Percentiles rank a stretch among this genome's conserved stretches.
phyloP scores from a whole-genome alignment of 2,797 vertebrate species.

The Moxostoma hubbsi region DNA sequence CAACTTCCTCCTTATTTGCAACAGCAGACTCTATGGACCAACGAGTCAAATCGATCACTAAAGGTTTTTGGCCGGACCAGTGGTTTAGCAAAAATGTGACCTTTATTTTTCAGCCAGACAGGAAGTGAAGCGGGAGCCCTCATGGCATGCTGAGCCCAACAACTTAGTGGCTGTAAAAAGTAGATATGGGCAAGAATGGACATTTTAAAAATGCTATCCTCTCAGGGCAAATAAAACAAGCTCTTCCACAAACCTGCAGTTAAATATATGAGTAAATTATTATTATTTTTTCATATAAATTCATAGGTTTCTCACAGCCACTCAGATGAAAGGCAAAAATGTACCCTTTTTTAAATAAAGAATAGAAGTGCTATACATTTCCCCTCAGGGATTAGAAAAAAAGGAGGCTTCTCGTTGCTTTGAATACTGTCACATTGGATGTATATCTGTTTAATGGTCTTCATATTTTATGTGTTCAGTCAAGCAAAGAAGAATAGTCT shows the following conservation, averaged over 20 bases:
- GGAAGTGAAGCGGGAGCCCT: constrained; percentile 14
- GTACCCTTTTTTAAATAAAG: too few relatives aligned
- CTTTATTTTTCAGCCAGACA: constrained; percentile 67
- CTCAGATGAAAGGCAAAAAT: too few relatives aligned
- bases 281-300: too few relatives aligned
- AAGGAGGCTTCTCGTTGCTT: background rate
- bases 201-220: constrained; percentile 42
- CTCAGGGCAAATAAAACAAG: constrained; percentile 35
- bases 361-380: constrained; percentile 1
- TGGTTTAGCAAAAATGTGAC: constrained; percentile 80
- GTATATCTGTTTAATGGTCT: background rate
- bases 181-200: constrained; percentile 42
- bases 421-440: constrained; percentile 12
- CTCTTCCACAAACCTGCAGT: constrained; percentile 33
- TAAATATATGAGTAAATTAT: constrained; percentile 7
- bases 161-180: constrained; percentile 35
- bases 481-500: background rate
- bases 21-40: constrained; percentile 43
- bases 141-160: constrained; percentile 17
- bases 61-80: constrained; percentile 75
- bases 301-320: too few relatives aligned
- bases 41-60: constrained; percentile 80
- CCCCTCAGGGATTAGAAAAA: constrained; percentile 14
- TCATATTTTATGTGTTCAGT: constrained; percentile 28
- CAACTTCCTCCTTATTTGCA: constrained; percentile 8